These are phyloP conservation scores for Aphis gossypii DNA, from an alignment of 1,140 invertebrate genomes.

Conservation along the genomic window DNA sequence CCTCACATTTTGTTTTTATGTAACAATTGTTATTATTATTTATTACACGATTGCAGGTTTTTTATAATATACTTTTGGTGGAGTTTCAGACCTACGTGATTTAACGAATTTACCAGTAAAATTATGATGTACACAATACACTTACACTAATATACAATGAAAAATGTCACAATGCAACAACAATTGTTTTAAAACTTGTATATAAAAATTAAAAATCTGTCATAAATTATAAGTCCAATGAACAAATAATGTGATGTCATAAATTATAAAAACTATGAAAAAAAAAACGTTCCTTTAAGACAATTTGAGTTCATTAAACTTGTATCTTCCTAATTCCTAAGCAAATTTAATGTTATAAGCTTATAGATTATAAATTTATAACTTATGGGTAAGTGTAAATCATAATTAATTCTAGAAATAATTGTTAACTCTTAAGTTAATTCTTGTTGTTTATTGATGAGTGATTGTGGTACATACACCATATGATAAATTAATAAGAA, in stretches of 20 bases:
- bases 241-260: background rate
- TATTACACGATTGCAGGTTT: background rate
- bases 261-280: background rate
- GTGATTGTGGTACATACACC: background rate
- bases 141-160: background rate
- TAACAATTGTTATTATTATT: conserved; percentile 39
- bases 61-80: background rate
- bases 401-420: background rate
- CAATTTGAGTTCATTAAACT: background rate
- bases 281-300: background rate
- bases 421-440: background rate
- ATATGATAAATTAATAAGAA: background rate
- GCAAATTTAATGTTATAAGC: background rate
- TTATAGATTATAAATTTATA: background rate
- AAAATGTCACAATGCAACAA: background rate
- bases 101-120: background rate
- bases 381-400: no score
- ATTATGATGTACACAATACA: conserved; percentile 1
- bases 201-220: background rate
- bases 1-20: background rate
- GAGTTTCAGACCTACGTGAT: background rate
- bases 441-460: background rate
- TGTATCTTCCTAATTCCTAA: background rate
- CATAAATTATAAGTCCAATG: background rate
- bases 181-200: conserved; percentile 5